Conservation (phyloP, 2,113 vertebrate species). For the Clupea harengus region DNA sequence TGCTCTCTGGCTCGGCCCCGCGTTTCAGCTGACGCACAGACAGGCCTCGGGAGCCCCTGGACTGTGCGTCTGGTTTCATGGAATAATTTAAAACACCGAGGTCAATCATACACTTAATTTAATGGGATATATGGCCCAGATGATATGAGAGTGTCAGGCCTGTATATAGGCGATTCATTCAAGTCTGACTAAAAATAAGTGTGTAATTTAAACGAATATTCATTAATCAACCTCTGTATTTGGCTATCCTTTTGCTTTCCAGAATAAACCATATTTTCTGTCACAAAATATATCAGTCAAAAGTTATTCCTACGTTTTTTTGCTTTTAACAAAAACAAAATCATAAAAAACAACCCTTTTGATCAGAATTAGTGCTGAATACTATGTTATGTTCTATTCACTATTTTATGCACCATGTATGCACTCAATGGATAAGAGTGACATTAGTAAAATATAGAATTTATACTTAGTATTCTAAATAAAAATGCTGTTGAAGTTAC, state of each 20-base stretch:
- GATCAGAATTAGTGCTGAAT: neutral
- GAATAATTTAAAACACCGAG: conserved; percentile 40
- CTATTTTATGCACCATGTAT: neutral
- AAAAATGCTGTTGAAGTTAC: conserved; percentile 14
- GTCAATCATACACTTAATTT: conserved; percentile 32
- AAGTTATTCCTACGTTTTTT: neutral
- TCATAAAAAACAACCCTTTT: neutral
- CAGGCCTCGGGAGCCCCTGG: conserved; percentile 18
- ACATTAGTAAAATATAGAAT: neutral
- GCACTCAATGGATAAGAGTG: neutral
- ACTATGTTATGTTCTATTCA: neutral
- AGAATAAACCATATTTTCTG: neutral
- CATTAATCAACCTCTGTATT: neutral
- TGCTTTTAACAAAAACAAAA: neutral
- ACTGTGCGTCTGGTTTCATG: conserved; percentile 42
- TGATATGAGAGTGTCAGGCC: neutral
- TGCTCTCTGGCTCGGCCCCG: conserved; percentile 21
- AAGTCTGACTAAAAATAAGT: neutral
- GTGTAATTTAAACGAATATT: neutral
- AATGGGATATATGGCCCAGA: conserved; percentile 8
- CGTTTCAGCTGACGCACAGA: conserved; percentile 29
- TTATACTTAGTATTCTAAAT: neutral
- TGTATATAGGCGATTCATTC: neutral
- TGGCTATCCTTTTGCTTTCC: neutral
- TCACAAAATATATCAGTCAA: neutral